Evolutionary conservation across 2,797 vertebrate genomes (phyloP).

Genomic region (Lutra lutra): DNA sequence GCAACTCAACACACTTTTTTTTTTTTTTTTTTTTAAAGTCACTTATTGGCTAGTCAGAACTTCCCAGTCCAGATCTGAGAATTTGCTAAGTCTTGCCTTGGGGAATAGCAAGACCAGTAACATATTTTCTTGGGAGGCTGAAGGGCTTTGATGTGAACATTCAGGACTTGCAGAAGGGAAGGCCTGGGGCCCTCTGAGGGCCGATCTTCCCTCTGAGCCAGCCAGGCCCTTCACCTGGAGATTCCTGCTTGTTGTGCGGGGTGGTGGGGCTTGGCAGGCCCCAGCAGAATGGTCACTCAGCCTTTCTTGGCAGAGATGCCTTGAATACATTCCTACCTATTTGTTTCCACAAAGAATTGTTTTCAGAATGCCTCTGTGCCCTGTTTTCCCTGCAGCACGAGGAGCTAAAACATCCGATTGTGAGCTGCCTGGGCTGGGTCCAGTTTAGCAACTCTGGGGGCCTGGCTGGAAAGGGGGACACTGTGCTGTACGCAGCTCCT

Average conservation of each 20-base stretch:
- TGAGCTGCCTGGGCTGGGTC: not conserved
- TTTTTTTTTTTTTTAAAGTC: not conserved
- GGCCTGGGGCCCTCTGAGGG: not conserved
- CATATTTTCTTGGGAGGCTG: not conserved
- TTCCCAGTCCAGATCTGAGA: not conserved
- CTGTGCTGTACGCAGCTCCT: accelerated
- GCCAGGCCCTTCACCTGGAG: not conserved
- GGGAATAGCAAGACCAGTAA: not conserved
- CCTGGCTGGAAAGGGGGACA: not conserved
- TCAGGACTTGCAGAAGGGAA: not conserved
- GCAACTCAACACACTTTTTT: not conserved
- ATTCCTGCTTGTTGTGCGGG: not conserved
- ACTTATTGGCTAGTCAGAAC: not conserved
- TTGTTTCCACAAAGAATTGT: not conserved
- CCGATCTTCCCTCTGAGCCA: not conserved
- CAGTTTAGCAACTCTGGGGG: not conserved
- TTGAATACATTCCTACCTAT: not conserved
- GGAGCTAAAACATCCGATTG: not conserved
- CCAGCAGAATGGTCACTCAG: not conserved
- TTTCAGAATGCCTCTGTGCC: not conserved
- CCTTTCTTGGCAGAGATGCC: not conserved
- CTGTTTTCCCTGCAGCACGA: not conserved
- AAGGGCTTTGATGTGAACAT: not conserved
- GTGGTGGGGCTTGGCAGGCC: not conserved
- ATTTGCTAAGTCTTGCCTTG: not conserved